Conservation (phyloP, 2,797 vertebrate species). For the Lagorchestes hirsutus region DNA sequence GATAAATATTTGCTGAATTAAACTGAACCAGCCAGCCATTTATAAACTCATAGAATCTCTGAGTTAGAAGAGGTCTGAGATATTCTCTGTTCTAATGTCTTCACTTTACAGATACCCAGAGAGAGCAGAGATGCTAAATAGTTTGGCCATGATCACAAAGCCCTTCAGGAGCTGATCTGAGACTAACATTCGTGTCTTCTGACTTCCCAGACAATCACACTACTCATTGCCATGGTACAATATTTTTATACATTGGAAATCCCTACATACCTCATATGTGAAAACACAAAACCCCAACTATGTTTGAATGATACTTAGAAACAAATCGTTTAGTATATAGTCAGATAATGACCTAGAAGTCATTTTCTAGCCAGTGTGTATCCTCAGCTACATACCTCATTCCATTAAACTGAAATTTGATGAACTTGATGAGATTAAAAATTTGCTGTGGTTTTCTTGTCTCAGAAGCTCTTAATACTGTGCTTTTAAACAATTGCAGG, state of each 20-base stretch:
- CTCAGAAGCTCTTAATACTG: not conserved
- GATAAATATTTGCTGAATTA: too few species aligned
- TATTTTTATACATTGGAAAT: not conserved
- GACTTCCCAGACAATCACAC: not conserved
- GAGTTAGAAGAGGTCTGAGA: not conserved
- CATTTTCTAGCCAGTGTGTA: not conserved
- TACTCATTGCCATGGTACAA: not conserved
- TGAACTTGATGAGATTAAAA: not conserved
- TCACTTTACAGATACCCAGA: not conserved
- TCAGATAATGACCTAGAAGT: not conserved
- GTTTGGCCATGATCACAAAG: not conserved
- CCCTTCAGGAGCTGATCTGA: not conserved
- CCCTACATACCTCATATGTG: not conserved
- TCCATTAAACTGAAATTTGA: not conserved
- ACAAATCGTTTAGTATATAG: not conserved
- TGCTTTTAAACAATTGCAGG: slow-evolving; percentile 23
- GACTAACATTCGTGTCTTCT: not conserved
- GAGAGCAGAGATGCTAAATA: not conserved
- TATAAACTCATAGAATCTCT: too few species aligned
- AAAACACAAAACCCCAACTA: not conserved
- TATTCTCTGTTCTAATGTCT: not conserved
- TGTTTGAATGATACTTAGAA: not conserved
- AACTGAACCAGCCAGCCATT: too few species aligned
- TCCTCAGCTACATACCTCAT: not conserved
- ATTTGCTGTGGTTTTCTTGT: not conserved